Conservation (phyloP, 2,113 vertebrate genomes). For the Sakesphorus luctuosus region DNA sequence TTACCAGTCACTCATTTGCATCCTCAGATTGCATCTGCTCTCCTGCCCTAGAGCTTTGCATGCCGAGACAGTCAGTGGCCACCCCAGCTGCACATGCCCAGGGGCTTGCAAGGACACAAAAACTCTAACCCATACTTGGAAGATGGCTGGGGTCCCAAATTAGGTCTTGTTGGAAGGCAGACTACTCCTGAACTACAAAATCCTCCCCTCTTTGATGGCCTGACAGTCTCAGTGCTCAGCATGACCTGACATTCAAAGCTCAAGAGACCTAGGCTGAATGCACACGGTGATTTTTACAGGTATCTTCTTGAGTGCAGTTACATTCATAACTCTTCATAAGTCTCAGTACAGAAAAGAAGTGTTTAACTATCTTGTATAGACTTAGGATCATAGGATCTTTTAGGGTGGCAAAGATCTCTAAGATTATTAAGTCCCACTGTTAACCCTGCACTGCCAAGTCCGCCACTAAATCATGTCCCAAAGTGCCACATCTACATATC, state of each 20-base stretch:
- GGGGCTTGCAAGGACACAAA: not conserved
- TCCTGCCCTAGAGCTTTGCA: not conserved
- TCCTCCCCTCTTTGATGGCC: not conserved
- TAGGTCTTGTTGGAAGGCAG: not conserved
- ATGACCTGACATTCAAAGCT: not conserved
- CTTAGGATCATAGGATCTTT: not conserved
- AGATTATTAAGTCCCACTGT: not conserved
- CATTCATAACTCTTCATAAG: accelerated
- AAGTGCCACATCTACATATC: not conserved
- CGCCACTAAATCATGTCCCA: not conserved
- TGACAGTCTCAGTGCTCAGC: not conserved
- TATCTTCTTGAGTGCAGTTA: not conserved
- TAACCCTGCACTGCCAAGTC: not conserved
- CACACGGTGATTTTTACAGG: not conserved
- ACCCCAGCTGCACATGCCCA: not conserved
- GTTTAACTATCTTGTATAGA: not conserved
- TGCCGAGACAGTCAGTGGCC: not conserved
- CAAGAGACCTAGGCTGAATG: not conserved
- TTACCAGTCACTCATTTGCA: not conserved
- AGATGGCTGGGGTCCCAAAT: not conserved
- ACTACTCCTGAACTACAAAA: not conserved
- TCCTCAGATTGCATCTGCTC: not conserved
- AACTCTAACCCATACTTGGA: not conserved
- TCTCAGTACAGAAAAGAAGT: not conserved
- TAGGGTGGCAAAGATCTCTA: not conserved